A percentile compares a stretch with the other conserved stretches of the same genome.
Evolutionary conservation across 2,113 vertebrate genomes (phyloP).

Genomic region (Columbina picui): DNA sequence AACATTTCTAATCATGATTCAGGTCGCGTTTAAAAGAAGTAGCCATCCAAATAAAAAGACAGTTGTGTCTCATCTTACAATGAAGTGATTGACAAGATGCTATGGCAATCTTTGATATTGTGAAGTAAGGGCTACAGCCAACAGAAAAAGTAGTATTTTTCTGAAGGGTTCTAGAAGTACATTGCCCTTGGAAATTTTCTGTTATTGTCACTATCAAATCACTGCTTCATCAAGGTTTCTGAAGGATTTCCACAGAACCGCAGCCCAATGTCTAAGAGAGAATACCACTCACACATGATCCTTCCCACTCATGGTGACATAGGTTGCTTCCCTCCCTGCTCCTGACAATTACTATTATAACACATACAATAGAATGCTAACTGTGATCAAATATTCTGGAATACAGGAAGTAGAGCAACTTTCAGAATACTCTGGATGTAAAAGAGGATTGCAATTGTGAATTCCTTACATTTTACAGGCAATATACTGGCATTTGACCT

Average conservation of each 20-base stretch:
- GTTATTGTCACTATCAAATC: neutral
- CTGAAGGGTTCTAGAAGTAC: neutral
- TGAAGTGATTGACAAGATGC: neutral
- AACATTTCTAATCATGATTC: neutral
- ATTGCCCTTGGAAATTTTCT: neutral
- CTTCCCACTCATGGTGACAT: neutral
- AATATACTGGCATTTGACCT: neutral
- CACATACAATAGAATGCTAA: neutral
- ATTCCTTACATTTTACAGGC: neutral
- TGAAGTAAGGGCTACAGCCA: neutral
- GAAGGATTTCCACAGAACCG: neutral
- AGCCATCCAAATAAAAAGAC: neutral
- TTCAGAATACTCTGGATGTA: neutral
- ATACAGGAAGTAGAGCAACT: neutral
- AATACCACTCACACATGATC: accelerated
- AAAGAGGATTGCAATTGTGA: neutral
- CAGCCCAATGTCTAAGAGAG: accelerated
- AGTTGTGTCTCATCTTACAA: neutral
- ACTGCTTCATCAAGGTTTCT: neutral
- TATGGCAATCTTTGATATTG: neutral
- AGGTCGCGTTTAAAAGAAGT: neutral
- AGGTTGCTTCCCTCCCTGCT: neutral
- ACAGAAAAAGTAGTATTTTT: neutral
- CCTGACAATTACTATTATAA: neutral
- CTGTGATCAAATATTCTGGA: accelerated